Evolutionary conservation across 2,888 invertebrate genomes (phyloP), one percentile per base, ranked within the genome.

Genomic region (Clitarchus hookeri): DNA sequence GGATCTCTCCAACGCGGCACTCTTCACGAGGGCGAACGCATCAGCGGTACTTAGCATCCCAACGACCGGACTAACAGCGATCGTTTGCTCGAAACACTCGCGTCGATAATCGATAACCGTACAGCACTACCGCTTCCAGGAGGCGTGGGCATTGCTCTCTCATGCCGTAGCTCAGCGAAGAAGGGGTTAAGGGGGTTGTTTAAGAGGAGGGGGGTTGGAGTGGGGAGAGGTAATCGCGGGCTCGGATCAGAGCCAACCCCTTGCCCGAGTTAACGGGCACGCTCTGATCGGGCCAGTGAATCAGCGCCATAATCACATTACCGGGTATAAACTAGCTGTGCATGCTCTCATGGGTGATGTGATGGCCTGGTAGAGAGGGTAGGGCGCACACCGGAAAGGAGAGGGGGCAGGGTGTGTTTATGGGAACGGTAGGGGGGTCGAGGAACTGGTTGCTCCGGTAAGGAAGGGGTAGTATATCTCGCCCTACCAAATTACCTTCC

Each of bases 251-350:
- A 65, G 65, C 65, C 65, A 23, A 19, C 65, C 65, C 65, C 65
- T n/a, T 19, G 23, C 65, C 65, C 65, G n/a, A 65, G 65, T 65
- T 48, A 8, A 65, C 65, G 65, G 23, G n/a, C 53, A 19, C 65
- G 19, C 65, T 65, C 65, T 83, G 85, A 80, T 82, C 85, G 86
- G 77, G 79, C 80, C 84, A 84, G 83, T 87, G 87, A 87, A 83
- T 87, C 87, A 87, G 65, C 87, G 48, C 44, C 87, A 44, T 87
- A 87, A 87, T 85, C 84, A 79, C 85, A 84, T 87, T 85, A 86
- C 65, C 13, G 84, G 48, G 79, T 85, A 78, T 79, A 85, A 85
- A 85, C 85, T 85, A 85, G 85, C 85, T 79, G 27, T 79, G 85
- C 48, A 85, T 13, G 78, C 84, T 27, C 78, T 79, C 65, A 65